Evolutionary conservation across 53 echinoderm and acorn worm species (phyloP), one percentile per base, ranked within the genome.

Genomic region (Astropecten irregularis): DNA sequence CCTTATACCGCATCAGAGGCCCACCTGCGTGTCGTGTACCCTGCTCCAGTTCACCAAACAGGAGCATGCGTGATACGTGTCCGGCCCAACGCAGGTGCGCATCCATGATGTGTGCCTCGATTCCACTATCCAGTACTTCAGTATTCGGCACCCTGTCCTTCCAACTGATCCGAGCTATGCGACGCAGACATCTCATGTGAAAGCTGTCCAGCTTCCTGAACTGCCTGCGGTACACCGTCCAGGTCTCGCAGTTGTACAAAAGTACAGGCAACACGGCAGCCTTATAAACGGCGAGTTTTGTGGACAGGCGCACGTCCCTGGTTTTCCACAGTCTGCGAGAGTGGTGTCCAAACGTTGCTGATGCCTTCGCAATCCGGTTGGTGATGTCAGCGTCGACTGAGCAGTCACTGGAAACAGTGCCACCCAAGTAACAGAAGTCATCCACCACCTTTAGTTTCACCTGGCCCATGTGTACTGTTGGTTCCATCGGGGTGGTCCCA

Each of bases 201-300:
- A 69, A 69, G 16, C 29, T 18, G 70, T 49, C 50, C 9, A 69
- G 49, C 48, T 19, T 27, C 70, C 49, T 69, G 11, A 49, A 15
- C 29, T 69, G 48, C 0, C 23, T 28, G 40, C 70, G n/a, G 31
- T 69, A 69, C 29, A 27, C 15, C 2, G 49, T 69, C 70, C 70
- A 69, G 1, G 26, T 49, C 15, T 69, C 70, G 15, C 70, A 69
- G 9, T 31, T 49, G 31, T 49, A 47, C 3, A 44, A 25, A 7
- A 68, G 27, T 11, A 46, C 40, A 1, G 61, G 3, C 32, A 61
- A 2, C 1, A 47, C 70, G 16, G 49, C 49, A 1, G 70, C 70
- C 32, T 18, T 69, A 49, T 69, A 69, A 2, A 69, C 49, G n/a
- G 70, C 70, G 1, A 69, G 29, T 16, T 69, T 69, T 1, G 70